A percentile compares a stretch with the other conserved stretches of the same genome.
These are phyloP conservation scores for Fragum sueziense DNA, from an alignment of 2,888 invertebrate genomes.

Conservation along the genomic window DNA sequence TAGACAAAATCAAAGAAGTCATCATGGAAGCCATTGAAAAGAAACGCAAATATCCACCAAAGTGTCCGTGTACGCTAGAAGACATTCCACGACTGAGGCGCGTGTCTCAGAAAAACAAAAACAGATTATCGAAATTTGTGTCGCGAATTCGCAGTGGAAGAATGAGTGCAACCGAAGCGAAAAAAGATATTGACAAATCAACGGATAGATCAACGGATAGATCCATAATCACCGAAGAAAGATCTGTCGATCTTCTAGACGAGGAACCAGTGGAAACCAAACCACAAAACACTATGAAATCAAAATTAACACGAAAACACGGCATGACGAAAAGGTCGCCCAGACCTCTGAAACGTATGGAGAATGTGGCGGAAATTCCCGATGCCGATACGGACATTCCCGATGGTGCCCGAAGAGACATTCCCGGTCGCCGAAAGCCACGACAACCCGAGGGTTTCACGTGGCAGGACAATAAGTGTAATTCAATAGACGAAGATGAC, in stretches of 20 bases:
- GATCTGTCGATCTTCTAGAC: conserved; percentile 26
- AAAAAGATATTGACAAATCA: conserved; percentile 49
- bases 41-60: conserved; percentile 65
- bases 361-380: not conserved
- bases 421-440: conserved; percentile 54
- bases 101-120: conserved; percentile 66
- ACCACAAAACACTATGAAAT: not conserved
- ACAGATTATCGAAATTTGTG: conserved; percentile 60
- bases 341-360: not conserved
- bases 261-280: conserved; percentile 5
- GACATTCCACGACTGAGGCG: conserved; percentile 66
- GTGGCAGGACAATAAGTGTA: conserved; percentile 60
- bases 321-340: conserved; percentile 15
- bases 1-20: conserved; percentile 79
- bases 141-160: conserved; percentile 55
- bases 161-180: conserved; percentile 45
- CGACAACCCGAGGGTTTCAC: conserved; percentile 36
- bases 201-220: conserved; percentile 32
- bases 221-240: conserved; percentile 34
- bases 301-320: not conserved
- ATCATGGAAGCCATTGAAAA: conserved; percentile 75
- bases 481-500: conserved; percentile 60
- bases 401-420: conserved; percentile 36
- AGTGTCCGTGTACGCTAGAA: conserved; percentile 62
- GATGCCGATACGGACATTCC: not conserved